Conservation (phyloP, 2,888 invertebrate species). For the Drosophila niveifrons region DNA sequence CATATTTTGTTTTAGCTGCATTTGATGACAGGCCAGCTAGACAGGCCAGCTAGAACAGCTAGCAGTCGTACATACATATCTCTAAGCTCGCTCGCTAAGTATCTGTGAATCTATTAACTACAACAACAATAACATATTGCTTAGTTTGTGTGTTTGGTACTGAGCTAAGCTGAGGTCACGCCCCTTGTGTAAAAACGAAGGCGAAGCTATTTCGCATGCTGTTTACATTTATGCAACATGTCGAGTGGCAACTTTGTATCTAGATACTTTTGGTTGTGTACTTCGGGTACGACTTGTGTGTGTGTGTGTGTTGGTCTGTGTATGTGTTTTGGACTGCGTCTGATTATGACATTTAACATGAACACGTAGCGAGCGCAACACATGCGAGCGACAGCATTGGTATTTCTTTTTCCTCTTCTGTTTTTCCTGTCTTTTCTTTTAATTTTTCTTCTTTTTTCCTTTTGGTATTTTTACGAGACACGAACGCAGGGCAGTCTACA, state of each 20-base stretch:
- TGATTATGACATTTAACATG: conserved; percentile 80
- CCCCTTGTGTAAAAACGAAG: conserved; percentile 40
- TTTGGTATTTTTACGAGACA: conserved; percentile 41
- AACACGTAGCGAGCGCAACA: conserved; percentile 73
- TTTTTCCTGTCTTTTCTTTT: conserved; percentile 19
- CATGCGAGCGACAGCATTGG: conserved; percentile 63
- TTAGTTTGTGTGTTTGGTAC: conserved; percentile 22
- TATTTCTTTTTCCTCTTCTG: conserved; percentile 18
- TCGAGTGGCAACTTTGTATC: conserved; percentile 62
- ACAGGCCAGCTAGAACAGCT: conserved; percentile 11
- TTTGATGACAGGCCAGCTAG: conserved; percentile 44
- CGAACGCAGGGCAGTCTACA: conserved; percentile 40
- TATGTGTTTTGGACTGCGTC: conserved; percentile 46
- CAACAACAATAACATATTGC: conserved; percentile 22
- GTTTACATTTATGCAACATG: conserved; percentile 69
- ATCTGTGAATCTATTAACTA: conserved; percentile 51
- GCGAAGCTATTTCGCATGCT: conserved; percentile 62
- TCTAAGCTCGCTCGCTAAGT: conserved; percentile 5
- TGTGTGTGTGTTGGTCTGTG: conserved; percentile 31
- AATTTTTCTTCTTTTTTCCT: conserved; percentile 24
- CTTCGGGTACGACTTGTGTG: conserved; percentile 14
- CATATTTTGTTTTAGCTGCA: conserved; percentile 29
- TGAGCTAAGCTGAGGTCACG: conserved; percentile 51
- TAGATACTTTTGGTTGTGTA: conserved; percentile 42
- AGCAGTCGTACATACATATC: background rate